Conservation (phyloP, 2,888 invertebrate species). For the Drosophila longiperda region DNA sequence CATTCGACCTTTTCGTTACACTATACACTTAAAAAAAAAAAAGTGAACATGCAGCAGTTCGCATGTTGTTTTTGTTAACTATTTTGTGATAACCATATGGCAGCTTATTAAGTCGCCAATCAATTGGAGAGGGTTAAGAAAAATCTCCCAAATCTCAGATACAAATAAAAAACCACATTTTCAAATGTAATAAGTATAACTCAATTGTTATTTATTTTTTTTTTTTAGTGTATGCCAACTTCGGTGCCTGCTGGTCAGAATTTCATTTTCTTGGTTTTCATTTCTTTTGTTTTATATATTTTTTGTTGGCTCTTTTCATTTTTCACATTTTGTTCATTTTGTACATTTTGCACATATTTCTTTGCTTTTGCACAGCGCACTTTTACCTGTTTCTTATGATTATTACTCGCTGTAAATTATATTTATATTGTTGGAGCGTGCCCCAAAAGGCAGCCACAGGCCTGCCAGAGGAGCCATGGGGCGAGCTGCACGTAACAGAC, state of each 20-base stretch:
- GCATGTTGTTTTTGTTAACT: neutral
- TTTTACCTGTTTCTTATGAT: constrained; percentile 72
- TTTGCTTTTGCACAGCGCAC: constrained; percentile 39
- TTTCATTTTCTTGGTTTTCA: neutral
- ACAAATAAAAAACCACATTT: neutral
- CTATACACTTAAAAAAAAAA: neutral
- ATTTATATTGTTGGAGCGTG: constrained; percentile 69
- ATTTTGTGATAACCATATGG: neutral
- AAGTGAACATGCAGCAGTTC: neutral
- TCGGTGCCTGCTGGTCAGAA: neutral
- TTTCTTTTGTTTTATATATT: neutral
- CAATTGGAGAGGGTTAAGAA: neutral
- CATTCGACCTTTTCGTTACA: constrained; percentile 17
- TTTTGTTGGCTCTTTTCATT: neutral
- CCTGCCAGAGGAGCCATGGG: neutral
- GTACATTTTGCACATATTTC: constrained; percentile 6
- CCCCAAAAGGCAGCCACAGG: constrained; percentile 44
- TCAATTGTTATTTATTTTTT: neutral
- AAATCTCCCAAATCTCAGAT: neutral
- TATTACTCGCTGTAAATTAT: constrained; percentile 69
- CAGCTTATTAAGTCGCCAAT: neutral
- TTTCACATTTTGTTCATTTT: neutral
- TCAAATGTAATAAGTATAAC: neutral
- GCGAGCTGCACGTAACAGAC: neutral
- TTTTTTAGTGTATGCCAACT: neutral